Base-by-base conservation (phyloP, 2,797 vertebrate genomes). In the Xerus rutilus region DNA sequence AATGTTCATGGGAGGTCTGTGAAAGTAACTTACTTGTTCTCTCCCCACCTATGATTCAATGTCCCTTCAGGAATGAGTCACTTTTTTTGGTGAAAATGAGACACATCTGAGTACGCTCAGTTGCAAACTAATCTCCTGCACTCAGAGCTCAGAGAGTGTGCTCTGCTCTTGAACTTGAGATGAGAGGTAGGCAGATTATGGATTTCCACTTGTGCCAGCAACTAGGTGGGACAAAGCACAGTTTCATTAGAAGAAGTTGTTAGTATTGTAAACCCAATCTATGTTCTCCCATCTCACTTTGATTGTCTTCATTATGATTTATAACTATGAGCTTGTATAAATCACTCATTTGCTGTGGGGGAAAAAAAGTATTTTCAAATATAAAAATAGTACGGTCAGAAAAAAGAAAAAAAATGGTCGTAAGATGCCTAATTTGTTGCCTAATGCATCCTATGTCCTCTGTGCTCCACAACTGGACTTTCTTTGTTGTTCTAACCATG, bases 401-500 rank as follows among this genome's bases (percentile, higher is more conserved):
- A 57, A 91, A 32, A 81, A 57, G 69, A 11, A 77, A 30, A 20
- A 13, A 49, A 88, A 10, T 81, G 11, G 11, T 64, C 93, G 35
- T 23, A 69, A 84, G 87, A 96, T 70, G 6, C 43, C 45, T 89
- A 83, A 83, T 64, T 74, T 52, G 59, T 49, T 78, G 21, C 39
- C 49, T 78, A 47, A 39, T 3, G 62, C 17, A 73, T 62, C 28
- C n/a, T 14, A 3, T 10, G 7, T 57, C 15, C 39, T 49, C 94
- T 62, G 4, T 91, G 67, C 77, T 84, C 30, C 45, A 28, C 25
- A 77, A 25, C 9, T 69, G 30, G 91, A 64, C n/a, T 67, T 62
- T 94, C 77, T 97, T 91, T 91, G 59, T 76, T 39, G 70, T 88
- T 94, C 21, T 57, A 49, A 76, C 59, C 69, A 18, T 70, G 57